These are phyloP conservation scores for Steatornis caripensis DNA, from an alignment of 2,113 vertebrate genomes.

Conservation along the genomic window DNA sequence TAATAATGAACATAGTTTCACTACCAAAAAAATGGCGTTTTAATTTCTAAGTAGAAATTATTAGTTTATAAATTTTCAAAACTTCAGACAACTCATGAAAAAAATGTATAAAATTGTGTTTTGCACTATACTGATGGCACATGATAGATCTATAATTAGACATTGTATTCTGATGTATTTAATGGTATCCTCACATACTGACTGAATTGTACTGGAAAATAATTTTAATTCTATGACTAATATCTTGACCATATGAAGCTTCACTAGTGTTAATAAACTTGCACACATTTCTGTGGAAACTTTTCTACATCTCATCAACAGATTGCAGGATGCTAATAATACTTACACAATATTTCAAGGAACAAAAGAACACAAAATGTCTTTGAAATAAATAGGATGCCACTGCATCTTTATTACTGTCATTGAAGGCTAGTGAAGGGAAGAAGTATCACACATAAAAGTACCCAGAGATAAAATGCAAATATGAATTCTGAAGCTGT, in stretches of 20 bases:
- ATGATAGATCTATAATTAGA: neutral
- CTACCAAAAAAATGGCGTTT: neutral
- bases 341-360: neutral
- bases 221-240: neutral
- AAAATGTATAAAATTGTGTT: neutral
- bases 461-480: neutral
- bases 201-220: neutral
- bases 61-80: neutral
- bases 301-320: neutral
- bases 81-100: neutral
- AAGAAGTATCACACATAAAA: neutral
- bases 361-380: neutral
- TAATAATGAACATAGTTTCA: neutral
- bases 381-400: neutral
- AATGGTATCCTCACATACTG: neutral
- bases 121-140: neutral
- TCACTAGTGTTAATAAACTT: neutral
- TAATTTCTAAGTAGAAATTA: neutral
- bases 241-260: neutral
- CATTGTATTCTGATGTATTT: neutral
- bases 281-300: neutral
- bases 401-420: neutral
- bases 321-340: neutral
- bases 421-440: neutral
- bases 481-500: neutral